Base-by-base conservation (phyloP, 2,888 invertebrate genomes). In the Drosophila buzzatii region DNA sequence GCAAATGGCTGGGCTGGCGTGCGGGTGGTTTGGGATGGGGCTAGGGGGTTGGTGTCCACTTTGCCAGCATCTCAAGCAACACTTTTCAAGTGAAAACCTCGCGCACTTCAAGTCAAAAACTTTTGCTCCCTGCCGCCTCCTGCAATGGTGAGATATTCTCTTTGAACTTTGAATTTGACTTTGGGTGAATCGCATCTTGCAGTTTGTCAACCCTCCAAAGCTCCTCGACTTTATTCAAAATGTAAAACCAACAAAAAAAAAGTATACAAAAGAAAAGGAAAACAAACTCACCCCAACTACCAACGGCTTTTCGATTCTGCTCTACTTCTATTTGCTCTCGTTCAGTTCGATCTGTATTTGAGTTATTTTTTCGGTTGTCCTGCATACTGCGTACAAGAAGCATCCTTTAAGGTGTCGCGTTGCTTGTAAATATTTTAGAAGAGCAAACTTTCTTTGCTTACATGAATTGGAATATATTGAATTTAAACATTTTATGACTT, bases 301-400 rank as follows among this genome's bases (percentile, higher is more conserved):
- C 41, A 59, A 57, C 49, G 5, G 16, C 7, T 12, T 20, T 14
- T 31, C 31, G 23, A 33, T 18, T 39, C 53, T 18, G 35, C 52
- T 53, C 52, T 16, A 53, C 52, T 37, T 20, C 27, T 76, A 76
- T 90, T 88, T 89, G 69, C 79, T 68, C 79, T 78, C 62, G 58
- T 78, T 79, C 56, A 75, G 74, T 86, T 89, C 90, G 85, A 90
- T 87, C 82, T 87, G 80, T 71, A 66, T 72, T 90, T 79, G 73
- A 68, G 73, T 65, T 73, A 33, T 59, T 47, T 58, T 65, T 64
- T 67, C 33, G 49, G 44, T 56, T 76, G 51, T 71, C 49, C 52
- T 70, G 61, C 52, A 20, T 18, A 53, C 52, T 70, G 61, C 52
- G 23, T 18, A 53, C 33, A 62, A 65, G 59, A 65, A 74, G 90